phyloP scores from a whole-genome alignment of 2,888 invertebrate genomes.

The Tipula helvola region DNA sequence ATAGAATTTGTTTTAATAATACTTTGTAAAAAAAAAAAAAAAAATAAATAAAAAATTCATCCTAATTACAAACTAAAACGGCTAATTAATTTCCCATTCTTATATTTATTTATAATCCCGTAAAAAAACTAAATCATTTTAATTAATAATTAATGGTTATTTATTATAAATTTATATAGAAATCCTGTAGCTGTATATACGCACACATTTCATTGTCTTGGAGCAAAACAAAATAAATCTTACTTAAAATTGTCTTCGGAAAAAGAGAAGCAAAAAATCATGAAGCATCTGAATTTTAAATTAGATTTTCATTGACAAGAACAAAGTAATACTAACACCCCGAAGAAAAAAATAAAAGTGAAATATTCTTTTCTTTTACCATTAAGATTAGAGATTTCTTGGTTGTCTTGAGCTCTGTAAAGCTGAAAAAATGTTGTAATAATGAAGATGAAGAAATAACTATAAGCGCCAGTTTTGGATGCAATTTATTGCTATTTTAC shows the following conservation, averaged over 20 bases:
- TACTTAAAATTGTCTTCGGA: neutral
- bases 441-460: neutral
- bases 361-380: neutral
- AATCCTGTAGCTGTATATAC: neutral
- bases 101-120: neutral
- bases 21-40: neutral
- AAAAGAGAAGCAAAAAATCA: neutral
- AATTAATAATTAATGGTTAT: neutral
- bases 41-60: neutral
- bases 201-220: neutral
- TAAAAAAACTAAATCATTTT: neutral
- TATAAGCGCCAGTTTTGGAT: too few species aligned
- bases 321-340: too few species aligned
- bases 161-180: neutral
- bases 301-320: neutral
- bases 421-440: neutral
- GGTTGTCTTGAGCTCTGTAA: neutral
- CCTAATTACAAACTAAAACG: neutral
- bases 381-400: neutral
- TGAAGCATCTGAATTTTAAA: neutral
- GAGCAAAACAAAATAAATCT: neutral
- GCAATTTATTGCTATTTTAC: too few species aligned
- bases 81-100: neutral
- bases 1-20: neutral
- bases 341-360: neutral